Base-by-base conservation (phyloP, 2,888 invertebrate genomes). In the Glomeris marginata region DNA sequence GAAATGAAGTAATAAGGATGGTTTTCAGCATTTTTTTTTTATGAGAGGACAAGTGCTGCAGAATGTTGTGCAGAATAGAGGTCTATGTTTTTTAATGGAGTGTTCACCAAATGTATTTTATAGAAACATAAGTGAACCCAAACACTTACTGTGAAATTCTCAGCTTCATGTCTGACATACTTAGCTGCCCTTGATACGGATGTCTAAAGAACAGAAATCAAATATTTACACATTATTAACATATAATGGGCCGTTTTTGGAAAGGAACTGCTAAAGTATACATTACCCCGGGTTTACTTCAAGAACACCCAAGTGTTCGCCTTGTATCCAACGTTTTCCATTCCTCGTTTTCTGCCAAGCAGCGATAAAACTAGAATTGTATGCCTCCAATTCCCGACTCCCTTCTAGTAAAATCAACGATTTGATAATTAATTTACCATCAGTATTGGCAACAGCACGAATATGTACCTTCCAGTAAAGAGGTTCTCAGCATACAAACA, bases 171-270 rank as follows among this genome's bases (percentile, higher is more conserved):
- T 97, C 97, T 46, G 86, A 79, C 18, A 95, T 86, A 15, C 88
- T 91, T 11, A 95, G 70, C 59, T 94, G 90, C 1, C 97, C 95
- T 46, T 90, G 84, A 70, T 87, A 94, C 1, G 94, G 91, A 72
- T 97, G 97, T 13, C 70, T 72, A 33, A 63, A 40, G 20, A 3
- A 48, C 13, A 45, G n/a, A 45, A 38, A 35, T 16, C 18, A 28
- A 33, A 13, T 15, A 49, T 36, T 8, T 36, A n/a, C n/a, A n/a
- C 8, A 28, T 28, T 28, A 28, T 28, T 28, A 8, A 37, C 2
- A 18, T 18, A 37, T 5, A 46, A 3, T 46, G n/a, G n/a, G 20
- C 21, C 11, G 2, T 8, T 20, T 44, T 3, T 6, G 3, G 22
- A 44, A 44, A 28, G 2, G 3, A 13, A n/a, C 4, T 46, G 28